Conservation (phyloP, 2,797 vertebrate species). For the Amazona finschi region DNA sequence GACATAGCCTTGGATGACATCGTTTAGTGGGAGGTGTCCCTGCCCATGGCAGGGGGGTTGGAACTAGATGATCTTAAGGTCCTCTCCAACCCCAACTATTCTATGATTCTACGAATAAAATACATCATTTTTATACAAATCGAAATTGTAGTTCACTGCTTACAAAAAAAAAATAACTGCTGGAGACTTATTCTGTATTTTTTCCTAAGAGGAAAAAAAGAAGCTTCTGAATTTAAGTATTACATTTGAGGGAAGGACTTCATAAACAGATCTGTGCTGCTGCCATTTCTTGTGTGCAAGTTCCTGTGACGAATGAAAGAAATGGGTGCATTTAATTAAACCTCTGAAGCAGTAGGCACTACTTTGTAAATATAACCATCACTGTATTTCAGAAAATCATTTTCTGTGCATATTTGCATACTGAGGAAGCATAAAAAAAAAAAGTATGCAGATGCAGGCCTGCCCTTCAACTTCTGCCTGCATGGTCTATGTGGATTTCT, state of each 20-base stretch:
- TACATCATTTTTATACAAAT: background rate
- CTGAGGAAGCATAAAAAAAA: background rate
- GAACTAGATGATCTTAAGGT: too few species aligned
- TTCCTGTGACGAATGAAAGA: background rate
- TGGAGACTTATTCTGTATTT: background rate
- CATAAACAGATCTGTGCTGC: background rate
- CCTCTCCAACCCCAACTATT: too few species aligned
- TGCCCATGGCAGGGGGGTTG: too few species aligned
- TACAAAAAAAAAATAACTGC: background rate
- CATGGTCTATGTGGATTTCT: background rate
- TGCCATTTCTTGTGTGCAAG: background rate
- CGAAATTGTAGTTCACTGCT: background rate
- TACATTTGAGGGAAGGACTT: background rate
- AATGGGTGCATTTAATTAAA: background rate
- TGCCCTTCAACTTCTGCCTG: background rate
- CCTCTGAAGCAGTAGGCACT: background rate
- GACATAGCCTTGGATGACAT: too few species aligned
- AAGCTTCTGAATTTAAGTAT: background rate
- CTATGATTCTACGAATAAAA: background rate
- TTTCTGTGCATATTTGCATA: background rate
- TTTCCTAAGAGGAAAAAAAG: background rate
- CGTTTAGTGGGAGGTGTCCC: too few species aligned
- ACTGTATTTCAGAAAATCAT: background rate
- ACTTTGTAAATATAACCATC: background rate
- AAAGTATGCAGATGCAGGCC: background rate